These are phyloP conservation scores for Oncopodura yosiiana DNA, from an alignment of 1,140 invertebrate genomes.

Conservation along the genomic window DNA sequence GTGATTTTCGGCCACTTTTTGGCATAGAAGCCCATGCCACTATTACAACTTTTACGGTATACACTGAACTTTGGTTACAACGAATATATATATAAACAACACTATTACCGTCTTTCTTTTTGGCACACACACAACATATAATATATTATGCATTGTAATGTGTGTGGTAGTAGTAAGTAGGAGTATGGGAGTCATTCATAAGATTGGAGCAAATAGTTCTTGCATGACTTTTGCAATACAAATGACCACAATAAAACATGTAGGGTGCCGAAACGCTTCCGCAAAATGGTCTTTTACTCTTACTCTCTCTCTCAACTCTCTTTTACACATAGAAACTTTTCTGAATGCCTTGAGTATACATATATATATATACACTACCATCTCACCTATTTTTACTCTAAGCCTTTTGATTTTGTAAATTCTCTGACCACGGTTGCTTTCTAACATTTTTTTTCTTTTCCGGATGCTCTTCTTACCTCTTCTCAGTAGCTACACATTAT, in stretches of 20 bases:
- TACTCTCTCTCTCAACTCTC: conserved; percentile 6
- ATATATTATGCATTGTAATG: conserved; percentile 13
- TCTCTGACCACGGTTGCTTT: no score
- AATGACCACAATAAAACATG: conserved; percentile 31
- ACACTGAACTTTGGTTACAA: background rate
- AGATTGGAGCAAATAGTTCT: conserved; percentile 16
- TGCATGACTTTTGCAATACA: conserved; percentile 26
- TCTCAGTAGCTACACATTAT: background rate
- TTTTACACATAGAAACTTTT: no score
- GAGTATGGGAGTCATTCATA: conserved; percentile 4
- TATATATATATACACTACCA: background rate
- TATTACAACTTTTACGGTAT: no score
- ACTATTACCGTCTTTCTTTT: background rate
- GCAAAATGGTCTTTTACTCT: conserved; percentile 3
- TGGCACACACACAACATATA: background rate
- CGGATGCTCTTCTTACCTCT: conserved; percentile 20
- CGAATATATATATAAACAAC: background rate
- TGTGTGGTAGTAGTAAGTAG: conserved; percentile 3
- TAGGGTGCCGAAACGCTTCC: conserved; percentile 27
- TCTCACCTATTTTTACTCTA: no score
- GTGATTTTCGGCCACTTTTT: no score
- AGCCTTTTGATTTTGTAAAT: no score
- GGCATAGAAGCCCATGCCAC: no score
- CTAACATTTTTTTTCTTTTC: background rate
- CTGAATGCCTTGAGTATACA: background rate